A percentile compares a stretch with the other conserved stretches of the same genome.
Conservation (phyloP, 2,888 invertebrate genomes). For the Trichopoda pennipes region DNA sequence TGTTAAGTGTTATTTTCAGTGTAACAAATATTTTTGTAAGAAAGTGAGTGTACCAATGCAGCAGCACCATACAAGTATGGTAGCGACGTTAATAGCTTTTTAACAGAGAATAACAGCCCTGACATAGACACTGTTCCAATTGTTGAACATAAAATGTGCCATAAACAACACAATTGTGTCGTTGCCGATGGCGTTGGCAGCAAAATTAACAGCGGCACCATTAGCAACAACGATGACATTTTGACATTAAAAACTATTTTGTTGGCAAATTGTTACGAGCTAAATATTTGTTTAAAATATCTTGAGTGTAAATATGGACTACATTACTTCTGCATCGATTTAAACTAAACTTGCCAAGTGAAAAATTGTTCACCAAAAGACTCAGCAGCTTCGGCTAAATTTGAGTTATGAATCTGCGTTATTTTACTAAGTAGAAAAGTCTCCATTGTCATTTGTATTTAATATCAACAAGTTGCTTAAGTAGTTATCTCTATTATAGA, state of each 20-base stretch:
- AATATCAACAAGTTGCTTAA: conserved; percentile 65
- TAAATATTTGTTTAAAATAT: conserved; percentile 30
- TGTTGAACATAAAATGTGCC: conserved; percentile 52
- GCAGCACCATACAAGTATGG: background rate
- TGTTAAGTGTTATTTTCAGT: background rate
- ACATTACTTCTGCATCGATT: background rate
- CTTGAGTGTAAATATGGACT: background rate
- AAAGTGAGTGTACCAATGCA: background rate
- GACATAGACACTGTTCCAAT: conserved; percentile 50
- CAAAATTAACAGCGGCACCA: conserved; percentile 55
- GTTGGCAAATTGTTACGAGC: conserved; percentile 44
- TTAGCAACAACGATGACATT: conserved; percentile 54
- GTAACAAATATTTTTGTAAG: background rate
- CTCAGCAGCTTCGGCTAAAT: conserved; percentile 33
- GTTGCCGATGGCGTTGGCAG: conserved; percentile 10
- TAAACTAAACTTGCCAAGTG: conserved; percentile 38
- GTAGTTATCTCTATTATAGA: conserved; percentile 28
- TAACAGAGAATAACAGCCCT: conserved; percentile 45
- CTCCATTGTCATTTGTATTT: conserved; percentile 65
- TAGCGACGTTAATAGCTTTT: background rate
- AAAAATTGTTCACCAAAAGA: conserved; percentile 45
- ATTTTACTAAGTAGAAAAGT: conserved; percentile 32
- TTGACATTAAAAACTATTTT: conserved; percentile 58
- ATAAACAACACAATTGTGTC: conserved; percentile 45
- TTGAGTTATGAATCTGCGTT: conserved; percentile 43